These are phyloP conservation scores for Sphaerodactylus townsendi DNA, from an alignment of 2,113 vertebrate genomes.

Conservation along the genomic window DNA sequence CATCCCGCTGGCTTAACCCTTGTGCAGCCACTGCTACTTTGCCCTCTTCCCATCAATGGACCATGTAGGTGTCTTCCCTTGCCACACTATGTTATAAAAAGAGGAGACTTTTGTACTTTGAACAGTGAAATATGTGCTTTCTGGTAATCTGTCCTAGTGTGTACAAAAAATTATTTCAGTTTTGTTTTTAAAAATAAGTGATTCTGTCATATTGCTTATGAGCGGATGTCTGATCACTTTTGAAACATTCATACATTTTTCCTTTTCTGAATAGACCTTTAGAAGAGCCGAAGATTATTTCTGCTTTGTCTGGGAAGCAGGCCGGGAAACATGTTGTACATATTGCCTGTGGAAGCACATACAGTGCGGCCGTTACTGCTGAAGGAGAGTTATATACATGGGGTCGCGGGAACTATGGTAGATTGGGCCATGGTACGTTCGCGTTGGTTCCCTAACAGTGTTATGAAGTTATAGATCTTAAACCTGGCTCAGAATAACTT, in stretches of 20 bases:
- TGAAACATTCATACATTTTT: neutral
- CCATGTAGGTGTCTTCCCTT: too few species aligned
- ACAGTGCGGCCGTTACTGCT: slow-evolving; percentile 92
- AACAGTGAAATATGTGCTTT: too few species aligned
- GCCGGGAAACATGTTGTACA: slow-evolving; percentile 91
- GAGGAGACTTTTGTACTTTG: too few species aligned
- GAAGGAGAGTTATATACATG: slow-evolving; percentile 96
- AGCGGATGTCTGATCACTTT: neutral
- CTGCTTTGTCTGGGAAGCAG: slow-evolving; percentile 90
- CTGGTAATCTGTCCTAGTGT: too few species aligned
- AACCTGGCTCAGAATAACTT: neutral
- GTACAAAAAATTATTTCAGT: too few species aligned
- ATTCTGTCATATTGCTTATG: neutral
- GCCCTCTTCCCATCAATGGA: too few species aligned
- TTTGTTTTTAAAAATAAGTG: neutral
- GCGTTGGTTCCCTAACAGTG: neutral
- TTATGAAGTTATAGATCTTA: neutral
- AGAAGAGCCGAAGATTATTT: slow-evolving; percentile 91
- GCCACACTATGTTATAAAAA: too few species aligned
- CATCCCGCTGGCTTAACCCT: too few species aligned
- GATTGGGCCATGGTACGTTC: slow-evolving; percentile 90
- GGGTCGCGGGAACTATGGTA: slow-evolving; percentile 96
- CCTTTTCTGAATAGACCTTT: slow-evolving; percentile 78
- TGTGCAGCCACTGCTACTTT: too few species aligned
- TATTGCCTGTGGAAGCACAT: slow-evolving; percentile 94